Percentiles rank a stretch among this genome's conserved stretches.
These are phyloP conservation scores for Malacoraja senta DNA, from an alignment of 2,797 vertebrate species.

Conservation along the genomic window DNA sequence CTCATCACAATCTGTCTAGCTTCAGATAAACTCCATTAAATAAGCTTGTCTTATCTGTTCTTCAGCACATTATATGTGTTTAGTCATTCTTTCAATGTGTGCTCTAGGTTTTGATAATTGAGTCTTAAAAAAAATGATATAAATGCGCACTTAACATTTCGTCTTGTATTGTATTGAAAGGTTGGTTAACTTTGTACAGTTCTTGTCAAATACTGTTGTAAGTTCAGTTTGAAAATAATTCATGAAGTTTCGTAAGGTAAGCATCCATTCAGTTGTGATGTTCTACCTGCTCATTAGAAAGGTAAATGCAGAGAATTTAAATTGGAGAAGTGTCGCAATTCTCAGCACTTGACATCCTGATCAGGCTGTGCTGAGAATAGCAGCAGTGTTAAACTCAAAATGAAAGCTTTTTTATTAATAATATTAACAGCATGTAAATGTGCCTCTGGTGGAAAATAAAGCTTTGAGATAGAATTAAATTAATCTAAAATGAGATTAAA, in stretches of 20 bases:
- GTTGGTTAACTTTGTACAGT: constrained; percentile 16
- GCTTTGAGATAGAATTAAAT: neutral
- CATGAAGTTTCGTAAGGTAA: neutral
- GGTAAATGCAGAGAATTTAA: neutral
- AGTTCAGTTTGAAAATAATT: neutral
- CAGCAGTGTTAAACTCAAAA: neutral
- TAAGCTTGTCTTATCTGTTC: constrained; percentile 32
- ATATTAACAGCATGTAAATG: neutral
- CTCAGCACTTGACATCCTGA: neutral
- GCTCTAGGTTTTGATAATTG: neutral
- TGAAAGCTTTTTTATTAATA: neutral
- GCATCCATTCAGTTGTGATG: neutral
- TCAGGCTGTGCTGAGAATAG: neutral
- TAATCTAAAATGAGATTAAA: neutral
- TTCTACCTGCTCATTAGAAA: neutral
- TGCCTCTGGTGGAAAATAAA: neutral
- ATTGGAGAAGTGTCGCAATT: neutral
- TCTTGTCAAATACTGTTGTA: neutral
- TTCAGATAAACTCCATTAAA: constrained; percentile 37
- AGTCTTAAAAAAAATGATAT: neutral
- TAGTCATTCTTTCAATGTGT: constrained; percentile 3
- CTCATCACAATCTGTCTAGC: constrained; percentile 39
- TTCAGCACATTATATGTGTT: neutral
- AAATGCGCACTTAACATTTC: neutral
- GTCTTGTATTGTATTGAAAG: neutral